Evolutionary conservation across 2,888 invertebrate genomes (phyloP), one percentile per base, ranked within the genome.

Genomic region (Pristionchus arcanus): DNA sequence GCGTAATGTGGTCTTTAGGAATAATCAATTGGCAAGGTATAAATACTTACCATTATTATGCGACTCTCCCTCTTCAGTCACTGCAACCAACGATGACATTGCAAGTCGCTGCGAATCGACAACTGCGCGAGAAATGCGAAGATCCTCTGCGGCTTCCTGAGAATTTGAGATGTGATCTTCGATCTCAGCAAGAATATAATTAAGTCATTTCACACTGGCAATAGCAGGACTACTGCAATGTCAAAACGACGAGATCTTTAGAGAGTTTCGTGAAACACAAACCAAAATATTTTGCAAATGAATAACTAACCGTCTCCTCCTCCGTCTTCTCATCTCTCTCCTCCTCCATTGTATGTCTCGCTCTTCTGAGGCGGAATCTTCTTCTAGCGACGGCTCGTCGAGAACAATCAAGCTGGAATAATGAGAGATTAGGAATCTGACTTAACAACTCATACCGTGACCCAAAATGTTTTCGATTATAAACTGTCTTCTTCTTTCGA

Each of bases 311-410:
- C 66, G 49, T 87, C 34, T 34, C 42, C 87, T 87, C 68, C 21
- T 87, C 87, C 28, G 21, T 59, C 34, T 37, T 66, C 87, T 87
- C 71, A 2, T 71, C 71, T 53, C 59, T n/a, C 28, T 74, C 77
- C 55, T 53, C 88, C 15, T 88, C 74, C 37, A 21, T 28, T 3
- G 53, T 71, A 28, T 90, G 83, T 63, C 89, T 87, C 16, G 87
- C 89, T 31, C 91, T 53, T 66, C 91, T 74, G 87, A 91, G 74
- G 19, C 90, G 81, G 89, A 91, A 87, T 71, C 74, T 21, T 31
- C 90, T 49, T 21, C 71, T 53, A 2, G 83, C 90, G n/a, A 68
- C 84, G 19, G 85, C 77, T 9, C 91, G 86, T 55, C 88, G 49
- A 7, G 34, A 53, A 28, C 88, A 88, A 59, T 88, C 63, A 2